A percentile compares a stretch with the other conserved stretches of the same genome.
These are phyloP conservation scores for Ifrita kowaldi DNA, from an alignment of 2,113 vertebrate genomes.

Conservation along the genomic window DNA sequence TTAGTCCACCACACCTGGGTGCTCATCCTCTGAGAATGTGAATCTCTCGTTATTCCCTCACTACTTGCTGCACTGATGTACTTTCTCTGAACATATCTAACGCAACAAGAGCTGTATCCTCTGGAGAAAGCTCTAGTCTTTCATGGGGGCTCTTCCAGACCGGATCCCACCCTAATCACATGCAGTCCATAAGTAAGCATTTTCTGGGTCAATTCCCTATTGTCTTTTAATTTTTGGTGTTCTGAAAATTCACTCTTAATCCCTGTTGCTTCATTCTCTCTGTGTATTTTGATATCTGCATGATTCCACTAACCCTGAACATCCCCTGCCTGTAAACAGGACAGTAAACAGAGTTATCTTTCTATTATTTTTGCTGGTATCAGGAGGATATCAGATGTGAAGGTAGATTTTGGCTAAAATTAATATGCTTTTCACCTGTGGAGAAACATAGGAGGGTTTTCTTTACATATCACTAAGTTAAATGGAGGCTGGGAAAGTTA, in stretches of 20 bases:
- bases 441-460: background rate
- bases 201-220: background rate
- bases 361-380: background rate
- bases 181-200: background rate
- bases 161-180: background rate
- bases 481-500: background rate
- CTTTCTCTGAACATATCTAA: background rate
- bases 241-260: background rate
- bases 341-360: background rate
- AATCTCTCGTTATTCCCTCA: background rate
- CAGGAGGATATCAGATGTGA: background rate
- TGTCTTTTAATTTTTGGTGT: background rate
- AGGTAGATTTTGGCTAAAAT: background rate
- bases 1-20: background rate
- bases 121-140: background rate
- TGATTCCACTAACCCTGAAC: background rate
- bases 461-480: background rate
- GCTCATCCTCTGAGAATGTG: background rate
- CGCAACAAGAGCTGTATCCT: background rate
- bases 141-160: background rate
- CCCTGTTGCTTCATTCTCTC: background rate
- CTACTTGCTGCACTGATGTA: background rate
- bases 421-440: background rate
- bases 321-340: background rate
- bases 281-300: background rate